Evolutionary conservation across 2,888 invertebrate species (phyloP).

Genomic region (Teleiodes luculella): DNA sequence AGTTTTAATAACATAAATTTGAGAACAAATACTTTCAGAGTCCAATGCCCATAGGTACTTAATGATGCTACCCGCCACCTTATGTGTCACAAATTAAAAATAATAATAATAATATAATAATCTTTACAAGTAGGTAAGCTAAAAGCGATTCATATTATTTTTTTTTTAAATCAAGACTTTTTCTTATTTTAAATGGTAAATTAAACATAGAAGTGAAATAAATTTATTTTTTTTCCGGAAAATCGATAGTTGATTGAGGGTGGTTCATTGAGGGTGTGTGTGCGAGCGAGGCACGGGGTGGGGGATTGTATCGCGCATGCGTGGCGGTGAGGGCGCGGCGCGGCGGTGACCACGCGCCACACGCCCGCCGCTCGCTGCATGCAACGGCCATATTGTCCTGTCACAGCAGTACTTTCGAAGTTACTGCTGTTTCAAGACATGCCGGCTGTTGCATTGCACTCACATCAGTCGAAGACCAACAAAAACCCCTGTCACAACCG

Average conservation of each 20-base stretch:
- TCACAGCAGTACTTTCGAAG: constrained; percentile 93
- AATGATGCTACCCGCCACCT: too few species aligned
- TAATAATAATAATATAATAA: too few species aligned
- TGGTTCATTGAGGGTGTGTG: constrained; percentile 65
- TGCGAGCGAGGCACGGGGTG: constrained; percentile 30
- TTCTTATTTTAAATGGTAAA: too few species aligned
- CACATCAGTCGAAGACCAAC: constrained; percentile 19
- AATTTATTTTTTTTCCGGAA: constrained; percentile 51
- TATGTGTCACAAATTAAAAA: too few species aligned
- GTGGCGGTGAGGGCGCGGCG: constrained; percentile 55
- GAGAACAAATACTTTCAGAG: too few species aligned
- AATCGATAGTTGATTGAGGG: constrained; percentile 73
- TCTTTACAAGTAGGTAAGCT: too few species aligned
- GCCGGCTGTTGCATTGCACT: constrained; percentile 57
- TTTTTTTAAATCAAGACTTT: too few species aligned
- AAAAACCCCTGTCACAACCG: not conserved
- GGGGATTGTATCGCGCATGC: constrained; percentile 56
- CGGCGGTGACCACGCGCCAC: constrained; percentile 68
- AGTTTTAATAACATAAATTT: too few species aligned
- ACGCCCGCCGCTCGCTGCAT: constrained; percentile 74
- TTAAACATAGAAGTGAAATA: constrained; percentile 34
- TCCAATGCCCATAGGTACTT: too few species aligned
- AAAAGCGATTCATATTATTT: too few species aligned
- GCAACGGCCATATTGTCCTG: constrained; percentile 96
- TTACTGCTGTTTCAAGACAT: constrained; percentile 97